phyloP scores from a whole-genome alignment of 2,888 invertebrate genomes.

The Heliothis peltigera region DNA sequence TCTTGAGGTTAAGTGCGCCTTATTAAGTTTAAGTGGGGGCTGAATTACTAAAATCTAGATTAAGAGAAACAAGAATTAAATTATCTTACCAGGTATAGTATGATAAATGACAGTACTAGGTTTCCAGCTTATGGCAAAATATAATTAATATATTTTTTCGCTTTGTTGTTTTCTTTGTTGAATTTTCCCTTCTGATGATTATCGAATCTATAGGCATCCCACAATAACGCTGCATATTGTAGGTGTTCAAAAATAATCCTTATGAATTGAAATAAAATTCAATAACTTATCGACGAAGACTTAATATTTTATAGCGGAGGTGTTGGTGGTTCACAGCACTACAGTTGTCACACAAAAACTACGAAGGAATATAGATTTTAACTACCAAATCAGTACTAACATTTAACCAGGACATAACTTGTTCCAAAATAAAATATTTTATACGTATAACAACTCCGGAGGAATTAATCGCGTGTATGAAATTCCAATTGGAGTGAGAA shows the following conservation, averaged over 20 bases:
- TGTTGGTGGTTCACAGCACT: no score
- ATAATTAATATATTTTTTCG: not conserved
- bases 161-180: no score
- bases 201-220: no score
- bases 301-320: no score
- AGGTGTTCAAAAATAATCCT: no score
- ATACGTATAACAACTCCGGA: not conserved
- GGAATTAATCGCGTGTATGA: not conserved
- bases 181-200: no score
- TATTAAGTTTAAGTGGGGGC: constrained; percentile 36
- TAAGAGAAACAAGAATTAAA: not conserved
- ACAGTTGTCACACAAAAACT: not conserved
- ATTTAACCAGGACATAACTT: not conserved
- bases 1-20: constrained; percentile 47
- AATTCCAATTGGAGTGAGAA: not conserved
- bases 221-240: no score
- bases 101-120: not conserved
- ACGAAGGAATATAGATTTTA: not conserved
- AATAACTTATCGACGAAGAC: no score
- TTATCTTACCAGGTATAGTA: not conserved
- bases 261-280: no score
- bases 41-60: not conserved
- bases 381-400: not conserved
- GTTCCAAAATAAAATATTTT: not conserved
- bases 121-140: not conserved